Base-by-base conservation (phyloP, 2,113 vertebrate genomes). In the Otolemur garnettii region DNA sequence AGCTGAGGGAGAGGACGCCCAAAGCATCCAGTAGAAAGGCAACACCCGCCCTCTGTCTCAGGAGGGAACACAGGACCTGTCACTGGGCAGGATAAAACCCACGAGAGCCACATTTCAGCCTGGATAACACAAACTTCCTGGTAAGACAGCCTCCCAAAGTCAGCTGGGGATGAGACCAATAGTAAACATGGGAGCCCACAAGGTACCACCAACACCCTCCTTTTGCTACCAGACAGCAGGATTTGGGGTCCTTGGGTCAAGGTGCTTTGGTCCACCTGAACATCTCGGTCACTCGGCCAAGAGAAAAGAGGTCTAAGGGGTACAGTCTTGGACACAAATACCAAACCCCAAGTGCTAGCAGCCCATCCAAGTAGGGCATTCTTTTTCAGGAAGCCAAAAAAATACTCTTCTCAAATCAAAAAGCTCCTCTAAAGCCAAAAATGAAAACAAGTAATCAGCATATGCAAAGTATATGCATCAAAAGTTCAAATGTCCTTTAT, bases 401-500 rank as follows among this genome's bases (percentile, higher is more conserved):
- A 92, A 45, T 9, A 80, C 86, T 79, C 33, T 60, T 24, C 21
- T 57, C 35, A 89, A 81, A 72, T 68, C 62, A 66, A 69, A 94
- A 77, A 62, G 60, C 81, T 88, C 66, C 38, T 88, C 75, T 38
- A 83, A 4, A 80, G 64, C 92, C 64, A 90, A 93, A 92, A 90
- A 57, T 77, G 66, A 75, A 83, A 93, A 60, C 66, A 92, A 68
- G 30, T 53, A 87, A 90, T 84, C 74, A 85, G 93, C 95, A 77
- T 64, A 92, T 62, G 33, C 35, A 77, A 95, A 90, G 42, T 55
- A 33, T 55, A 81, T 33, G 19, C 57, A 68, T 69, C 81, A 78
- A 33, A 83, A 87, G 68, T n/a, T 86, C 84, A 90, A 82, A 60
- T 75, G 90, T 93, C 59, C 77, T 74, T 85, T 72, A 86, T 82